A percentile compares a stretch with the other conserved stretches of the same genome.
These are phyloP conservation scores for Orchestes rusci DNA, from an alignment of 2,888 invertebrate genomes.

Conservation along the genomic window DNA sequence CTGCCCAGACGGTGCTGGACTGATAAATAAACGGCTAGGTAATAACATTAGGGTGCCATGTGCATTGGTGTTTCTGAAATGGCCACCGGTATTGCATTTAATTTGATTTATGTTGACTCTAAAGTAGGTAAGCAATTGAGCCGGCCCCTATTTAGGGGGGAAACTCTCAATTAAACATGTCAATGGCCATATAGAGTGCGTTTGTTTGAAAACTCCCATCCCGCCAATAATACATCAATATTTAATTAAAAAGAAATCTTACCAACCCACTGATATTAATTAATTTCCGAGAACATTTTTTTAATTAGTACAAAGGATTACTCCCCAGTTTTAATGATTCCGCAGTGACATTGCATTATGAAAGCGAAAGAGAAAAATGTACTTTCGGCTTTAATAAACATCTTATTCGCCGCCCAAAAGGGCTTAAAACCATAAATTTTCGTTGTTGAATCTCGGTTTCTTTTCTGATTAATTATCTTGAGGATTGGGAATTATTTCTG, in stretches of 20 bases:
- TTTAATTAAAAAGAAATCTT: too few species aligned
- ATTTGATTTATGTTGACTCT: slow-evolving; percentile 18
- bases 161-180: too few species aligned
- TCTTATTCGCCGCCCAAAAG: slow-evolving; percentile 29
- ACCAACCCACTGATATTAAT: too few species aligned
- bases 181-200: too few species aligned
- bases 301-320: slow-evolving; percentile 18
- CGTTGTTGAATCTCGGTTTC: slow-evolving; percentile 34
- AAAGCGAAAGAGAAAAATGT: slow-evolving; percentile 35
- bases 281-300: slow-evolving; percentile 8
- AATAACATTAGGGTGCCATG: slow-evolving; percentile 9
- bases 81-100: slow-evolving; percentile 13
- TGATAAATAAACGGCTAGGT: slow-evolving; percentile 13
- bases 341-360: slow-evolving; percentile 39
- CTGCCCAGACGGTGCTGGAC: neutral
- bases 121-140: too few species aligned
- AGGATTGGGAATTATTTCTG: too few species aligned
- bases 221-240: too few species aligned
- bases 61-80: slow-evolving; percentile 14
- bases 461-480: slow-evolving; percentile 42
- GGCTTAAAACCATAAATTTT: slow-evolving; percentile 29
- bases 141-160: too few species aligned
- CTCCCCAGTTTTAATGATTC: slow-evolving; percentile 27
- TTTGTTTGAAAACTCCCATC: too few species aligned
- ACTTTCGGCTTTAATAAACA: slow-evolving; percentile 34